phyloP scores from a whole-genome alignment of 2,888 invertebrate species.

The Thalpophila matura region DNA sequence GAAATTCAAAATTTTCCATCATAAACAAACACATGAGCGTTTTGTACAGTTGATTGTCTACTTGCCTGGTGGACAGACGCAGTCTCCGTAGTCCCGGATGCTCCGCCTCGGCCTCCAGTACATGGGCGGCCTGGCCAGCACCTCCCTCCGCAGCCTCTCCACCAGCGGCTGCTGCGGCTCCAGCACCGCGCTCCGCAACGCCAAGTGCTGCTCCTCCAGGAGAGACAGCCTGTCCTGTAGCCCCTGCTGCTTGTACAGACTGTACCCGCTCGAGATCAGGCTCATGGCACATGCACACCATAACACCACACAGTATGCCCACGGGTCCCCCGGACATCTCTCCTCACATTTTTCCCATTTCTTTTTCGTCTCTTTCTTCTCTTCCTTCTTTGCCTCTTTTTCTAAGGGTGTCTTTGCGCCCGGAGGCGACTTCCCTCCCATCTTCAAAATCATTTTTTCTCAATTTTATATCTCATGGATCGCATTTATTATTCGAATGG shows the following conservation, averaged over 20 bases:
- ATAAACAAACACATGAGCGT: too few relatives aligned
- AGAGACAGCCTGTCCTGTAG: constrained; percentile 88
- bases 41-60: constrained; percentile 6
- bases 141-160: constrained; percentile 90
- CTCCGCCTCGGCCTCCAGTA: constrained; percentile 84
- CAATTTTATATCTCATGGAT: constrained; percentile 69
- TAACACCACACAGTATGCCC: constrained; percentile 89
- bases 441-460: constrained; percentile 84
- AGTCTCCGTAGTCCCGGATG: constrained; percentile 92
- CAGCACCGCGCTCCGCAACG: constrained; percentile 87
- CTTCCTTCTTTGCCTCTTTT: constrained; percentile 72
- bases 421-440: constrained; percentile 82
- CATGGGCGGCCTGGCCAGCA: constrained; percentile 79
- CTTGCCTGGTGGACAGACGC: constrained; percentile 94
- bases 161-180: constrained; percentile 89
- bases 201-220: constrained; percentile 90
- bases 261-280: constrained; percentile 91
- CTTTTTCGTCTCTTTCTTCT: constrained; percentile 75
- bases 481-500: constrained; percentile 47
- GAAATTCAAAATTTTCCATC: too few relatives aligned
- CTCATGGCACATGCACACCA: constrained; percentile 93
- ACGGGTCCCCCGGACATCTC: constrained; percentile 82
- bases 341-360: constrained; percentile 82
- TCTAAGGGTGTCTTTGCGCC: constrained; percentile 75
- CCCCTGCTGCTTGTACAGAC: constrained; percentile 90